Evolutionary conservation across 1,140 invertebrate genomes (phyloP), one percentile per base, ranked within the genome.

Genomic region (Aphis craccivora): DNA sequence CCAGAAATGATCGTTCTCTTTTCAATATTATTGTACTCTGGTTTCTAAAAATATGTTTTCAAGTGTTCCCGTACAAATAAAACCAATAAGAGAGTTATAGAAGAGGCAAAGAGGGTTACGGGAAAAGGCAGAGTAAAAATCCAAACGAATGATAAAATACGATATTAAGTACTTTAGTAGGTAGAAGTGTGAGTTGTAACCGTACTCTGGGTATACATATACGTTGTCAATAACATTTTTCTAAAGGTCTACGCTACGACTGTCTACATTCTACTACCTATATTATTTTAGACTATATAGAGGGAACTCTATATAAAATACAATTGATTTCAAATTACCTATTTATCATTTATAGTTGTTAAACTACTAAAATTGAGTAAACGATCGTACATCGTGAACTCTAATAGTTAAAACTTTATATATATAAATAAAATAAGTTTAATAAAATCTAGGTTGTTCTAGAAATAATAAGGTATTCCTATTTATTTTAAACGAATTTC

Each of bases 1-100:
- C 83, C 37, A 84, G 23, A 43, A 84, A 40, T 43, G 40, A 43
- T 43, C 35, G 40, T 84, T 25, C 22, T 43, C 8, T 84, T 25
- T 84, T 43, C 83, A 84, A 84, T 84, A 84, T 76, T 76, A 76
- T 84, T 40, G 83, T 84, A 84, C 83, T 40, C 23, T 14, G 23
- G 83, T 25, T 43, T 84, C 40, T 84, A 84, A 40, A 84, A 84
- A 84, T 43, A 43, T 84, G 40, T 76, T 76, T 60, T 35, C 5
- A 8, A 76, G 60, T 76, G n/a, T 84, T 40, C 23, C 22, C 22
- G 37, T 25, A 43, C 40, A 84, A 84, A 84, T 84, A 84, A 84
- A 84, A 84, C 83, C 40, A 84, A 84, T 84, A 84, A 84, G 40
- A 43, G 37, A 84, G 0, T 23, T 43, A 40, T 40, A 25, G 22